These are phyloP conservation scores for Hiodon alosoides DNA, from an alignment of 2,113 vertebrate genomes.

Conservation along the genomic window DNA sequence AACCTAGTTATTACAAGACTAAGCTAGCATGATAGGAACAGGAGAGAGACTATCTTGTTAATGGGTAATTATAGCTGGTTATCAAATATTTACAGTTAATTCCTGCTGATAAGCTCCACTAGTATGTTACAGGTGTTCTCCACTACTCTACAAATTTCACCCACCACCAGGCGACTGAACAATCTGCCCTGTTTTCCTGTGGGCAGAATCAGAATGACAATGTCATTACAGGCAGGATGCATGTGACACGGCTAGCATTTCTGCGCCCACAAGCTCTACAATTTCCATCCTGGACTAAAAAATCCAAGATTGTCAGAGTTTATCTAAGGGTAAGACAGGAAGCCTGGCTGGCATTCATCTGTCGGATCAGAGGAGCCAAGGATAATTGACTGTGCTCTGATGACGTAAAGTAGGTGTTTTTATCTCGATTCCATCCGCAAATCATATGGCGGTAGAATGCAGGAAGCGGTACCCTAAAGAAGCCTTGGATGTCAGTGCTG, in stretches of 20 bases:
- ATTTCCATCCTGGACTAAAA: too few relatives aligned
- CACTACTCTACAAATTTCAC: neutral
- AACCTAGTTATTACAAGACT: neutral
- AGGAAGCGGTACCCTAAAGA: neutral
- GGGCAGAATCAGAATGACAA: neutral
- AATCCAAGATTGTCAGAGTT: too few relatives aligned
- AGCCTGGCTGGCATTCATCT: too few relatives aligned
- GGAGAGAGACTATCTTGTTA: neutral
- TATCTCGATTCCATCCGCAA: too few relatives aligned
- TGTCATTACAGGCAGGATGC: too few relatives aligned
- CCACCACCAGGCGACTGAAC: neutral
- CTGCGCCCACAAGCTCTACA: too few relatives aligned
- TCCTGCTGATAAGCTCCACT: neutral
- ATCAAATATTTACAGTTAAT: slow-evolving; percentile 12
- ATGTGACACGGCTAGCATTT: too few relatives aligned
- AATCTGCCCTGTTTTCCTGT: neutral
- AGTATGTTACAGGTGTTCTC: neutral
- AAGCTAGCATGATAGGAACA: neutral
- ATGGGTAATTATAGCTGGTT: neutral
- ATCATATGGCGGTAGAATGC: too few relatives aligned
- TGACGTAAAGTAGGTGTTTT: too few relatives aligned
- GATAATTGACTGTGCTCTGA: too few relatives aligned
- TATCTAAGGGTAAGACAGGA: too few relatives aligned
- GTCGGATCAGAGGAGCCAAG: too few relatives aligned
- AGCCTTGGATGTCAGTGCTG: neutral